Percentiles rank a stretch among this genome's conserved stretches.
Evolutionary conservation across 2,113 vertebrate species (phyloP).

Genomic region (Osmerus eperlanus): DNA sequence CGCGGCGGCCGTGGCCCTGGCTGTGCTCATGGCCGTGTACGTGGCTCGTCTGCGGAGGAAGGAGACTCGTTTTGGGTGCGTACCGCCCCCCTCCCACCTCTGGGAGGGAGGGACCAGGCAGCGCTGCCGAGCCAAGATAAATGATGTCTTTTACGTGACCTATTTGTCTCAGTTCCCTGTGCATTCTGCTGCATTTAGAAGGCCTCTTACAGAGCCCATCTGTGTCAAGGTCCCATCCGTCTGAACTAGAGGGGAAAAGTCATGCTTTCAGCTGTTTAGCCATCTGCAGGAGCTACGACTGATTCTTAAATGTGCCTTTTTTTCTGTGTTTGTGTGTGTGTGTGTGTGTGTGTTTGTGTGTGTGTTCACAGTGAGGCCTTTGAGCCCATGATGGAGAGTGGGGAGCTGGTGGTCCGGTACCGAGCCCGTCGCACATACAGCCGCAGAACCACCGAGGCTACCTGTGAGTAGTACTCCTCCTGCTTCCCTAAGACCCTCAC

Average conservation of each 20-base stretch:
- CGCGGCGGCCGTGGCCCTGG: constrained; percentile 69
- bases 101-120: not conserved
- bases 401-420: constrained; percentile 88
- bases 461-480: constrained; percentile 78
- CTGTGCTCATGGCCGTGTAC: constrained; percentile 77
- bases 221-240: constrained; percentile 2
- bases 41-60: constrained; percentile 80
- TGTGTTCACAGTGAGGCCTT: constrained; percentile 78
- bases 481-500: not conserved
- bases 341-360: constrained; percentile 12
- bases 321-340: constrained; percentile 6
- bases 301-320: constrained; percentile 11
- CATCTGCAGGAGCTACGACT: not conserved
- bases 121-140: not conserved
- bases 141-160: too few relatives aligned
- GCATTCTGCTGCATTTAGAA: constrained; percentile 18
- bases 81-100: constrained; percentile 7
- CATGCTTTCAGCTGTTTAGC: constrained; percentile 25
- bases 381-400: constrained; percentile 85
- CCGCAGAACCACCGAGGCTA: constrained; percentile 84
- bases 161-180: constrained; percentile 13
- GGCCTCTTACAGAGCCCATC: constrained; percentile 9
- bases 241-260: not conserved
- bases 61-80: constrained; percentile 86
- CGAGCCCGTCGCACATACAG: constrained; percentile 85